Evolutionary conservation across 1,140 invertebrate species (phyloP), one percentile per base, ranked within the genome.

Genomic region (Brachionus asplanchnoidis): DNA sequence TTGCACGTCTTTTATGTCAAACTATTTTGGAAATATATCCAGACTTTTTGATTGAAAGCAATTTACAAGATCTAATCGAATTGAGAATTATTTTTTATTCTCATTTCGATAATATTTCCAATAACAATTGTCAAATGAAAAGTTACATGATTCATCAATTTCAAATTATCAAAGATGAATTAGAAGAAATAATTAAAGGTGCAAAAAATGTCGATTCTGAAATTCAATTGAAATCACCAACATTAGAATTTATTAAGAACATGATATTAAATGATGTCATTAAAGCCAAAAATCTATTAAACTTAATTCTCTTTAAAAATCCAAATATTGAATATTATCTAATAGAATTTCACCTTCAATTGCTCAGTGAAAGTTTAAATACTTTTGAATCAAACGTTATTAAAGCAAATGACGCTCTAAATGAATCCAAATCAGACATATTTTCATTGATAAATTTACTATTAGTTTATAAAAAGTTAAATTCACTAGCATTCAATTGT

Each of bases 361-460:
- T 42, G 20, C 20, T 73, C 2, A 17, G 42, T 73, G 12, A 44
- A 17, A 17, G 17, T 36, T 42, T 73, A 23, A 32, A 73, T n/a
- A 42, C 7, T 73, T 73, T 73, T 11, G 65, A 68, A 12, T 4
- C 7, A 9, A 17, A 3, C 36, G 4, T 42, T 23, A 20, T 4
- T 73, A 14, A 42, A 40, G 32, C n/a, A 40, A 40, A 42, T 3
- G n/a, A 20, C 32, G 20, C n/a, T 32, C 32, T 7, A 17, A 73
- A 32, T 73, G 68, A 42, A n/a, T 5, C 28, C 14, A 40, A 2
- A 0, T 17, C 17, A n/a, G 42, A 73, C 8, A 73, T 73, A 17
- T 73, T 40, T 73, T 73, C 36, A 3, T 40, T 73, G 32, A 73
- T 73, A 42, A 73, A 73, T 73, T 42, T 73, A 7, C n/a, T 73